A percentile compares a stretch with the other conserved stretches of the same genome.
These are phyloP conservation scores for Tenthredo notha DNA, from an alignment of 2,888 invertebrate species.

Conservation along the genomic window DNA sequence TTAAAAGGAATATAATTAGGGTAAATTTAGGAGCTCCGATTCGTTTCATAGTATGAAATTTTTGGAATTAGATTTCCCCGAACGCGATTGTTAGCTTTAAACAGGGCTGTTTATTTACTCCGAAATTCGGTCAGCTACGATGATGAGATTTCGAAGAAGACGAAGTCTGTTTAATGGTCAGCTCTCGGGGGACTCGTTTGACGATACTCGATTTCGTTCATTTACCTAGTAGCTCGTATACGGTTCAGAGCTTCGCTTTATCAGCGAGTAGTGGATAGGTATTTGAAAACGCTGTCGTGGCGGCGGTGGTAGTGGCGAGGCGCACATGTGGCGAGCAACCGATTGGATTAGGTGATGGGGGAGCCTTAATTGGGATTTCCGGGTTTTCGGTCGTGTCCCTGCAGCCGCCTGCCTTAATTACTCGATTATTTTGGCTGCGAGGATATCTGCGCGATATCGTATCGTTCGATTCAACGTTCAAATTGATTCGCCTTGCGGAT, in stretches of 20 bases:
- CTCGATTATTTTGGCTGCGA: slow-evolving; percentile 41
- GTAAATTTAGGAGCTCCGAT: background rate
- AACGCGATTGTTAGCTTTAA: background rate
- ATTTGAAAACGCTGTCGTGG: slow-evolving; percentile 38
- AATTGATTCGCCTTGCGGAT: slow-evolving; percentile 3
- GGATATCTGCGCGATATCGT: slow-evolving; percentile 32
- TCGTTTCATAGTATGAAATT: background rate
- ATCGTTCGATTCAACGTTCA: slow-evolving; percentile 4
- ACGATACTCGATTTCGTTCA: background rate
- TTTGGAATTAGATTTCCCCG: background rate
- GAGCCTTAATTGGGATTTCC: slow-evolving; percentile 56
- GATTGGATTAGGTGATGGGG: slow-evolving; percentile 53
- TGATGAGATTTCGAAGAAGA: background rate
- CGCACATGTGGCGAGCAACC: slow-evolving; percentile 49
- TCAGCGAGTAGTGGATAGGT: slow-evolving; percentile 16
- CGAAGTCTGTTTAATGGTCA: background rate
- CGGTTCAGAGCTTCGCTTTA: slow-evolving; percentile 11
- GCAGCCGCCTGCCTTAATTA: slow-evolving; percentile 48
- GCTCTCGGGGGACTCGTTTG: background rate
- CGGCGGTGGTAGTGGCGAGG: background rate
- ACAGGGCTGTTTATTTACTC: background rate
- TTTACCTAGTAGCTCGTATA: background rate
- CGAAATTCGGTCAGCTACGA: background rate
- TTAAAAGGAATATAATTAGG: background rate
- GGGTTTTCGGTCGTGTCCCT: slow-evolving; percentile 46